These are phyloP conservation scores for Lucilia sericata DNA, from an alignment of 1,140 invertebrate genomes.

Conservation along the genomic window DNA sequence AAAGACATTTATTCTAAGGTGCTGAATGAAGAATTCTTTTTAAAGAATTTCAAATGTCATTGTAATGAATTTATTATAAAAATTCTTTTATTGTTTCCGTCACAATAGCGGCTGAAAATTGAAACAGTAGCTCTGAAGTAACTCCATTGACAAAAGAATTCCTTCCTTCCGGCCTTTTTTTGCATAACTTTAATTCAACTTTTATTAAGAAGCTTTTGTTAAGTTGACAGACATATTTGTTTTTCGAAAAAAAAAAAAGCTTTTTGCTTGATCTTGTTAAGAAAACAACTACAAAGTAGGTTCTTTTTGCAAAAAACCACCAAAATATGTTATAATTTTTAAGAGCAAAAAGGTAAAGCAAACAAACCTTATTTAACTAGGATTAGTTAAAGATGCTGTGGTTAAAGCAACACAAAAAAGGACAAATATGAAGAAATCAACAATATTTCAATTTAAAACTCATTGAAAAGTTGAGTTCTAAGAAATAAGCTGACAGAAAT, in stretches of 20 bases:
- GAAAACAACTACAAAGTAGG: no score
- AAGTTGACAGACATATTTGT: no score
- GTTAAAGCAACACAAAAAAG: not conserved
- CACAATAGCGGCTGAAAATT: not conserved
- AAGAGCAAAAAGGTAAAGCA: not conserved
- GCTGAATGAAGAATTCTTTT: not conserved
- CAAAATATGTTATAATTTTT: not conserved
- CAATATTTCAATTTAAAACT: not conserved
- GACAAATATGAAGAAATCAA: not conserved
- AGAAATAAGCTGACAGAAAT: not conserved
- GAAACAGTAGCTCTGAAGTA: not conserved
- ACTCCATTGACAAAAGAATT: no score
- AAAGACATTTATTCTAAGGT: not conserved
- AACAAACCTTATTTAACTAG: not conserved
- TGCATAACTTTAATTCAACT: no score
- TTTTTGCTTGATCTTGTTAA: no score
- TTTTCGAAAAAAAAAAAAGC: no score
- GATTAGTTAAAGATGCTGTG: not conserved
- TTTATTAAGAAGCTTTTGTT: no score
- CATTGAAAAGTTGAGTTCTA: not conserved
- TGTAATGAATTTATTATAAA: slow-evolving; percentile 2
- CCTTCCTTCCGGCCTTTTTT: no score
- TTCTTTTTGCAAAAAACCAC: no score
- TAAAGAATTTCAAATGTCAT: not conserved
- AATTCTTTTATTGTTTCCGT: not conserved